A percentile compares a stretch with the other conserved stretches of the same genome.
phyloP scores from a whole-genome alignment of 2,113 vertebrate species.

The Dolichotis patagonum region DNA sequence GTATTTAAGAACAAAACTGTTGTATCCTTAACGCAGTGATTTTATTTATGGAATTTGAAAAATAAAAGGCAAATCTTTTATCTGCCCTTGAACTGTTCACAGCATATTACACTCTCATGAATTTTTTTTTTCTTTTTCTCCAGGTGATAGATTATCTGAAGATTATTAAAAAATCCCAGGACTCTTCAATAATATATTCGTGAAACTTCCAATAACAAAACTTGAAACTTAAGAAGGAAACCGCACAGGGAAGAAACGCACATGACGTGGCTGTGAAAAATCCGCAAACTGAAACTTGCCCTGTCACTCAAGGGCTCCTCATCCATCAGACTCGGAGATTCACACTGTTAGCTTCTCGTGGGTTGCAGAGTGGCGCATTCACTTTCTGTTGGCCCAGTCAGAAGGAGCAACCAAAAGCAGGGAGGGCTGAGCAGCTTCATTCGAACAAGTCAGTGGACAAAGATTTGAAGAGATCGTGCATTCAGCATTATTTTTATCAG shows the following conservation, averaged over 20 bases:
- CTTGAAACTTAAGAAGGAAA: conserved; percentile 55
- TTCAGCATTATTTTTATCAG: neutral
- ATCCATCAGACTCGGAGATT: neutral
- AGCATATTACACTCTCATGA: neutral
- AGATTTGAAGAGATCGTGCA: neutral
- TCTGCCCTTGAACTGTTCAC: conserved; percentile 62
- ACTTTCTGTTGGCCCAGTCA: conserved; percentile 23
- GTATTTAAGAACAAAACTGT: conserved; percentile 5
- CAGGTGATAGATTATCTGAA: conserved; percentile 64
- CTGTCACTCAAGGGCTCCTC: conserved; percentile 41
- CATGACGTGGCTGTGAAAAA: neutral
- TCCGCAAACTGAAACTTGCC: conserved; percentile 27
- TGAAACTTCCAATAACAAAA: conserved; percentile 71
- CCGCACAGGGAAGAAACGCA: neutral
- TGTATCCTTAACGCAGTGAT: conserved; percentile 12
- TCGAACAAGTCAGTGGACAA: neutral
- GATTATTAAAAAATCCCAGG: conserved; percentile 61
- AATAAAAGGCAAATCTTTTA: conserved; percentile 63
- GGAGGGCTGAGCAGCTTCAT: conserved; percentile 45
- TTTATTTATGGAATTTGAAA: conserved; percentile 66
- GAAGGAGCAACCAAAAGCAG: neutral
- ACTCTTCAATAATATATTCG: conserved; percentile 67
- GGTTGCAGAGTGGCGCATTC: neutral
- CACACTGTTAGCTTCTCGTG: conserved; percentile 27
- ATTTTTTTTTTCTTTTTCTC: conserved; percentile 22